phyloP scores from a whole-genome alignment of 2,797 vertebrate species.

The Pipistrellus kuhlii region DNA sequence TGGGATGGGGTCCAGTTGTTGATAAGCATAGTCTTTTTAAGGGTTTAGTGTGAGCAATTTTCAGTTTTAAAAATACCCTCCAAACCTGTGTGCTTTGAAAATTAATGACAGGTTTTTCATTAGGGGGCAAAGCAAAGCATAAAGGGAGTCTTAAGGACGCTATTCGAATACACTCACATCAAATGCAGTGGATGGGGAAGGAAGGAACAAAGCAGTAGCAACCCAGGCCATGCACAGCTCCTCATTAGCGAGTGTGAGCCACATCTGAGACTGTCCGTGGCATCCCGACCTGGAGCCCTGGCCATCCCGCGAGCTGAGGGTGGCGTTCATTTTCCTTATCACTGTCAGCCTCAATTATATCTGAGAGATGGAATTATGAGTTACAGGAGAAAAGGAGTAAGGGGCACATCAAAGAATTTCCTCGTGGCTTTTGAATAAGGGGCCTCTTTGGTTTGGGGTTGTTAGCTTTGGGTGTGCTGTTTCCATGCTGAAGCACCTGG shows the following conservation, averaged over 20 bases:
- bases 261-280: neutral
- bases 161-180: fast-evolving
- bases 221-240: fast-evolving
- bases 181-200: neutral
- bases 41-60: neutral
- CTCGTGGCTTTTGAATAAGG: slow-evolving; percentile 57
- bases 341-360: neutral
- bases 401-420: slow-evolving; percentile 72
- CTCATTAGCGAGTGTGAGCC: neutral
- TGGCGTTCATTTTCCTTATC: neutral
- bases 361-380: slow-evolving; percentile 70
- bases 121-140: neutral
- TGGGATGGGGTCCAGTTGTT: neutral
- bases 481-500: slow-evolving; percentile 83
- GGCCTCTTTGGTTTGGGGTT: slow-evolving; percentile 52
- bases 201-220: neutral
- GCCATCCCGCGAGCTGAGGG: neutral
- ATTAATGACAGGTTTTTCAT: neutral
- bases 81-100: neutral
- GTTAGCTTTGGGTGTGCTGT: slow-evolving; percentile 56
- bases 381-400: slow-evolving; percentile 68
- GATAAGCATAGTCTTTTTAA: neutral
- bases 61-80: neutral
- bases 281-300: neutral
- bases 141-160: neutral